Evolutionary conservation across 92 coral and sea anemone genomes (phyloP).

Genomic region (Micromussa lordhowensis): DNA sequence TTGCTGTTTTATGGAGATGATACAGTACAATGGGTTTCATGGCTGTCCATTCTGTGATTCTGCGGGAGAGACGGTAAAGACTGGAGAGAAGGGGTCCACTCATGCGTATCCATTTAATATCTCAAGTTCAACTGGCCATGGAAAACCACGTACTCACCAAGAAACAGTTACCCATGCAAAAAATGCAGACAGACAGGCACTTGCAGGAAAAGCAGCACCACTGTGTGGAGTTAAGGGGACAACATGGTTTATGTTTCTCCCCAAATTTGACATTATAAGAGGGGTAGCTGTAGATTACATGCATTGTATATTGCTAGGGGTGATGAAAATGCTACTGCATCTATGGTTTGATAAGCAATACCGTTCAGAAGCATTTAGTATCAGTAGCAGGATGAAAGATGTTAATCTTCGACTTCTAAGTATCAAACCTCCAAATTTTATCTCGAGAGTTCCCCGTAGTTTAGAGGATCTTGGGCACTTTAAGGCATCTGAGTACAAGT

Average conservation of each 20-base stretch:
- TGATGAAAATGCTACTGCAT: slow-evolving; percentile 61
- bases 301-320: slow-evolving; percentile 69
- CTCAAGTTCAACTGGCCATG: slow-evolving; percentile 38
- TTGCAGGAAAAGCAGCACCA: not conserved
- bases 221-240: too few species aligned
- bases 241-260: too few species aligned
- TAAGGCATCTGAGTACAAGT: slow-evolving; percentile 63
- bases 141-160: slow-evolving; percentile 29
- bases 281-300: slow-evolving; percentile 28
- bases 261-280: too few species aligned
- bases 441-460: slow-evolving; percentile 71
- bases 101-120: slow-evolving; percentile 51
- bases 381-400: slow-evolving; percentile 30
- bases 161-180: slow-evolving; percentile 35
- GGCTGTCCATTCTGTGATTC: slow-evolving; percentile 60
- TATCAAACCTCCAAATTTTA: slow-evolving; percentile 62
- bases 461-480: slow-evolving; percentile 62
- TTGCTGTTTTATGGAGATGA: not conserved
- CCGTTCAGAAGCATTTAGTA: slow-evolving; percentile 53
- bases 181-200: slow-evolving; percentile 30
- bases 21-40: slow-evolving; percentile 54
- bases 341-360: slow-evolving; percentile 56
- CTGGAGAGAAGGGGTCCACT: slow-evolving; percentile 49
- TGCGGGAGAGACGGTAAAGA: slow-evolving; percentile 63
- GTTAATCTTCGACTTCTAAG: slow-evolving; percentile 34